Base-by-base conservation (phyloP, 1,140 invertebrate species). In the Tetraneura akinire region DNA sequence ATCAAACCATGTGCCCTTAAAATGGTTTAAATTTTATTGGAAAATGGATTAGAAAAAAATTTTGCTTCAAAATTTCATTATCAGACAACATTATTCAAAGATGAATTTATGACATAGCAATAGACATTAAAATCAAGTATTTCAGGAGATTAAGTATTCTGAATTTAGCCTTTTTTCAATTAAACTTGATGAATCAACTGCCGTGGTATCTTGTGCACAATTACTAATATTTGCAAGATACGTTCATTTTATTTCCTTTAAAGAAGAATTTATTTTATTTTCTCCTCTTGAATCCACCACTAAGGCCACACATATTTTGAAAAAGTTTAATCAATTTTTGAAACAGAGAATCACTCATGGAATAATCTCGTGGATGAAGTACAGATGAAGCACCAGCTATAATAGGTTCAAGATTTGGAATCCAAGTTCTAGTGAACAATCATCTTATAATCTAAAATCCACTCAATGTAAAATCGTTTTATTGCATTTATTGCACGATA, bases 251-350 rank as follows among this genome's bases (percentile, higher is more conserved):
- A 13, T 23, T 60, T 0, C 29, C 3, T 60, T 60, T 32, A 60
- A 29, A 29, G 26, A 60, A 60, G 55, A 57, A 57, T 57, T 60
- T 60, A 11, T 60, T 55, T 55, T 55, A 21, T 55, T n/a, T 55
- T 23, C 10, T 55, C 53, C 53, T 23, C 53, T 55, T 23, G 21
- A 8, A 55, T 21, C 9, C n/a, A 55, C 53, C 53, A 55, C n/a
- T 1, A 23, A 55, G n/a, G n/a, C 53, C 21, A 55, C 10, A 55
- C n/a, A 23, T 23, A 55, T 23, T 23, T 55, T 55, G 0, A 10
- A 55, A 53, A 53, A 53, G 18, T 53, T 53, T 5, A 0, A 53
- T 21, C 18, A n/a, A n/a, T 53, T 53, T 51, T 51, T n/a, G 49
- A 51, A 51, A 51, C 1, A 51, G 16, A 51, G n/a, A 51, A 51